Percentiles rank a stretch among this genome's conserved stretches.
Conservation (phyloP, 2,113 vertebrate genomes). For the Pelusios castaneus region DNA sequence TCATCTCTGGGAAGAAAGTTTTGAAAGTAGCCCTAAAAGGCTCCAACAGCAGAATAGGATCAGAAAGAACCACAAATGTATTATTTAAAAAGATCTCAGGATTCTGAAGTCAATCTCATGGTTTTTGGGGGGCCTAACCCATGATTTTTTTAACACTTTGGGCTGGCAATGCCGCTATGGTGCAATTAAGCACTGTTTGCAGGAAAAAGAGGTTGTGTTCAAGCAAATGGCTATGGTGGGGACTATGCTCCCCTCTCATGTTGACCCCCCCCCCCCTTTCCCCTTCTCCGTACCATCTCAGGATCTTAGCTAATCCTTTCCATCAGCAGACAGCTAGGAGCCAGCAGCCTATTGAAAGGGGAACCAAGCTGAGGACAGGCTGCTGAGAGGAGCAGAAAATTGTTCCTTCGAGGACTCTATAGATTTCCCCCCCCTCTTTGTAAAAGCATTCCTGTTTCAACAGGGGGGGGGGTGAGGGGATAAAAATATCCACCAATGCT, state of each 20-base stretch:
- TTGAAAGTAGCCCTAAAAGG: not conserved
- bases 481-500: constrained; percentile 57
- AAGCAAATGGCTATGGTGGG: not conserved
- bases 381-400: constrained; percentile 60
- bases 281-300: constrained; percentile 2
- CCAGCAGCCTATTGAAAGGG: constrained; percentile 54
- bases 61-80: not conserved
- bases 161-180: not conserved
- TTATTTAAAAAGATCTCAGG: not conserved
- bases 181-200: not conserved
- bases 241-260: constrained; percentile 25
- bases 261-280: not conserved
- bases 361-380: constrained; percentile 40
- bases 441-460: constrained; percentile 58
- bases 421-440: constrained; percentile 46
- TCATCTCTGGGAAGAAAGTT: not conserved
- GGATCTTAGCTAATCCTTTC: constrained; percentile 54
- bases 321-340: constrained; percentile 71
- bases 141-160: not conserved
- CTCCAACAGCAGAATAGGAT: not conserved
- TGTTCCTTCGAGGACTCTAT: constrained; percentile 65
- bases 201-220: not conserved
- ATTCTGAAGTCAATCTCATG: not conserved
- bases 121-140: not conserved
- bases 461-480: not conserved